Evolutionary conservation across 2,888 invertebrate genomes (phyloP).

Genomic region (Acanthosoma haemorrhoidale): DNA sequence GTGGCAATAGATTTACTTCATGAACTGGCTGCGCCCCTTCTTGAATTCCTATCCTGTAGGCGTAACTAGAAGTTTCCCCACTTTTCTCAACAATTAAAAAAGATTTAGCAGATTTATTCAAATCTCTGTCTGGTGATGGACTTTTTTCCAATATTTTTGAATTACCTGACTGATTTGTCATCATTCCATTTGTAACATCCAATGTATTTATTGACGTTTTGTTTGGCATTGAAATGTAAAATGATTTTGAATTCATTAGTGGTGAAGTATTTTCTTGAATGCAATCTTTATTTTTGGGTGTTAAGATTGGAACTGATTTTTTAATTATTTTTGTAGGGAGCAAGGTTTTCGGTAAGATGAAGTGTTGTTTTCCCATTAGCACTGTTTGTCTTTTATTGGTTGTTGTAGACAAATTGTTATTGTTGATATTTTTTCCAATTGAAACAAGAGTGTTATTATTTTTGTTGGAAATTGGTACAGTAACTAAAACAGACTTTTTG

Average conservation of each 20-base stretch:
- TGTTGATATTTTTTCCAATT: not conserved
- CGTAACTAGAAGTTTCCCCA: not conserved
- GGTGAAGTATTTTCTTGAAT: not conserved
- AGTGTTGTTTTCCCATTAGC: not conserved
- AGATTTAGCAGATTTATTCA: not conserved
- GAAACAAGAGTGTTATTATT: not conserved
- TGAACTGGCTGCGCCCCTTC: not conserved
- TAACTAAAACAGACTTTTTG: not conserved
- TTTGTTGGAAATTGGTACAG: not conserved
- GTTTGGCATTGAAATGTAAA: not conserved
- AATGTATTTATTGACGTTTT: not conserved
- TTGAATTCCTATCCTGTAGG: not conserved
- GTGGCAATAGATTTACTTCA: not conserved
- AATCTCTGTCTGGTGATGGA: not conserved
- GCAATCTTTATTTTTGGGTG: not conserved
- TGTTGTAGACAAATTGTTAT: too few species aligned
- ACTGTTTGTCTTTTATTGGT: not conserved
- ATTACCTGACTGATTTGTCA: not conserved
- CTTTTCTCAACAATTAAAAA: slow-evolving; percentile 7
- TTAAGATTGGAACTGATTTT: not conserved
- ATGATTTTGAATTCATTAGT: not conserved
- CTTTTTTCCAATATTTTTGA: not conserved
- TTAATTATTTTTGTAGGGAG: not conserved
- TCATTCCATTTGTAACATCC: not conserved
- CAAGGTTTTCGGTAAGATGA: not conserved